Percentiles rank a stretch among this genome's conserved stretches.
Evolutionary conservation across 2,113 vertebrate species (phyloP).

Genomic region (Semnopithecus entellus): DNA sequence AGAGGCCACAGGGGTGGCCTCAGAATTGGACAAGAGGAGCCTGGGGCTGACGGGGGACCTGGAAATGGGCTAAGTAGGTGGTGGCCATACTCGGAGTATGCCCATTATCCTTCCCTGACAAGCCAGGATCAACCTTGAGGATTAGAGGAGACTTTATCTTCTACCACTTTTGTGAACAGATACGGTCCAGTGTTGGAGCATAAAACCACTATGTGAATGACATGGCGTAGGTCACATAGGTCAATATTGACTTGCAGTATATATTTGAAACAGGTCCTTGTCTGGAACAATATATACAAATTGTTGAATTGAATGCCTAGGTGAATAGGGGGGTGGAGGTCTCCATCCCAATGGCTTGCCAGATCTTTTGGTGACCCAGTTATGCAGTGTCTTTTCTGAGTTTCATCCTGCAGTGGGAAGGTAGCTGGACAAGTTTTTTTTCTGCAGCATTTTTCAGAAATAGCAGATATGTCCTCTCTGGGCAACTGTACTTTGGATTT

Average conservation of each 20-base stretch:
- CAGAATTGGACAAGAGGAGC: neutral
- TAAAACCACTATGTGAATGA: fast-evolving
- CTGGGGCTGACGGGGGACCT: neutral
- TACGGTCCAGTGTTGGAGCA: fast-evolving
- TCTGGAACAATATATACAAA: neutral
- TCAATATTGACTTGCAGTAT: fast-evolving
- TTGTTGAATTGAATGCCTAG: neutral
- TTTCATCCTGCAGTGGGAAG: too few species aligned
- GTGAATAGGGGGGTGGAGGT: neutral
- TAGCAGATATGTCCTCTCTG: neutral
- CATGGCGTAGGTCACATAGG: fast-evolving
- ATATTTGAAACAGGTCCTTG: neutral
- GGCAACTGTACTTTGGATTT: fast-evolving
- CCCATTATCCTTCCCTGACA: fast-evolving
- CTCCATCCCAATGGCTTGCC: fast-evolving
- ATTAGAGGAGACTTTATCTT: neutral
- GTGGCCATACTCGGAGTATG: neutral
- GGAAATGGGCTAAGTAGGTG: neutral
- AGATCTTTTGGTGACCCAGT: fast-evolving
- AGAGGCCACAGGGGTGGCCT: fast-evolving
- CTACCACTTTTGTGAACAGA: fast-evolving
- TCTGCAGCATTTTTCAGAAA: fast-evolving
- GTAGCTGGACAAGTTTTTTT: neutral
- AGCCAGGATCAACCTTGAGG: neutral
- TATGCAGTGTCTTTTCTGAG: too few species aligned